Percentiles rank a stretch among this genome's conserved stretches.
phyloP scores from a whole-genome alignment of 92 coral and sea anemone species.

The Phenganax marumi region DNA sequence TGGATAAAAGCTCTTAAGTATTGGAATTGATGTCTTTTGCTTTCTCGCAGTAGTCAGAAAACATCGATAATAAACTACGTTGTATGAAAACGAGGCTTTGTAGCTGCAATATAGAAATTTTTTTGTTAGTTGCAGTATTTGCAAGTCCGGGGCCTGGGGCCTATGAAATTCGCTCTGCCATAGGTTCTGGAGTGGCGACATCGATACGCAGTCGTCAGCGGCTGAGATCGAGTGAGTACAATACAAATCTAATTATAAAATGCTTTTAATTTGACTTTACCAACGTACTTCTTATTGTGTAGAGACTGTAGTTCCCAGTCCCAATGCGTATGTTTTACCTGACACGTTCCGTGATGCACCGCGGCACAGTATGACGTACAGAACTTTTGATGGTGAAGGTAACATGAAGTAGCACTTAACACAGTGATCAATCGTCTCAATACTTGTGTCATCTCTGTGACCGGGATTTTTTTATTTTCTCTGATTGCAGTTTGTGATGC shows the following conservation, averaged over 20 bases:
- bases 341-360: constrained; percentile 26
- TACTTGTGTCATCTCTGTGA: too few relatives aligned
- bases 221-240: constrained; percentile 30
- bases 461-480: neutral
- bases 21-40: too few relatives aligned
- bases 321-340: constrained; percentile 38
- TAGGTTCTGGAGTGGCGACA: constrained; percentile 51
- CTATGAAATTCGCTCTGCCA: constrained; percentile 43
- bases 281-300: neutral
- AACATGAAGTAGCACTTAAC: neutral
- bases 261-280: neutral
- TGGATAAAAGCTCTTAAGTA: too few relatives aligned
- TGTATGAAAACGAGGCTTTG: too few relatives aligned
- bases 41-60: too few relatives aligned
- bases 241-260: neutral
- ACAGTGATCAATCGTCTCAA: neutral
- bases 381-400: constrained; percentile 49
- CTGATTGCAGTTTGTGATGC: constrained; percentile 17
- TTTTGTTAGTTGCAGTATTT: constrained; percentile 11
- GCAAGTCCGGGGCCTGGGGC: constrained; percentile 51
- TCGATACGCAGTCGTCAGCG: constrained; percentile 47
- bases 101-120: neutral
- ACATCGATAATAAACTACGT: too few relatives aligned
- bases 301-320: constrained; percentile 48
- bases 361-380: constrained; percentile 48